A percentile compares a stretch with the other conserved stretches of the same genome.
Conservation (phyloP, 2,797 vertebrate species). For the Pagetopsis macropterus region DNA sequence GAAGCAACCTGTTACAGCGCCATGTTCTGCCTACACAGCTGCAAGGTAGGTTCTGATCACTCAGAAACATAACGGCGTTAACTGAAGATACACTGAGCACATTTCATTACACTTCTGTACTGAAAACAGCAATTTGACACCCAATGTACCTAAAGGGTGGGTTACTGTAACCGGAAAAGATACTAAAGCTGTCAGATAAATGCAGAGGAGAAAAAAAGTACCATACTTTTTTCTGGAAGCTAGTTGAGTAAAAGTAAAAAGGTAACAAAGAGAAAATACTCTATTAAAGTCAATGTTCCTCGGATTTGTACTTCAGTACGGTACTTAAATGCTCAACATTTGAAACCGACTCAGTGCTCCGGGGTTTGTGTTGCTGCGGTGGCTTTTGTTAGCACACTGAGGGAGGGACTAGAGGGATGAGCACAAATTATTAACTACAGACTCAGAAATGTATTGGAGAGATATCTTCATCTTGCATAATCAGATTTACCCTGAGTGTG, state of each 20-base stretch:
- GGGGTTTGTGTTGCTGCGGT: slow-evolving; percentile 21
- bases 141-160: too few relatives aligned
- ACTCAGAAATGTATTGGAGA: slow-evolving; percentile 22
- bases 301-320: too few relatives aligned
- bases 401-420: slow-evolving; percentile 27
- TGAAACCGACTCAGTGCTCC: slow-evolving; percentile 3
- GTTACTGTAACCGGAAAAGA: too few relatives aligned
- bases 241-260: too few relatives aligned
- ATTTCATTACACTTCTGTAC: background rate
- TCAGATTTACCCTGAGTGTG: slow-evolving; percentile 28
- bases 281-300: too few relatives aligned
- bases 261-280: too few relatives aligned
- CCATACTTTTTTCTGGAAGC: too few relatives aligned
- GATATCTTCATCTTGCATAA: slow-evolving; percentile 48
- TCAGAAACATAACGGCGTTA: background rate
- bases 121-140: slow-evolving; percentile 1
- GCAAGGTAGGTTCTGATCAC: background rate
- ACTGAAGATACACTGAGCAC: background rate
- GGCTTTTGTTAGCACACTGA: slow-evolving; percentile 18
- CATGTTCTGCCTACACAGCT: slow-evolving; percentile 11
- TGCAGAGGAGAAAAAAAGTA: too few relatives aligned
- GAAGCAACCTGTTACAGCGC: slow-evolving; percentile 12
- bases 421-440: slow-evolving; percentile 61
- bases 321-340: background rate
- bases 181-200: too few relatives aligned